Conservation (phyloP, 2,888 invertebrate genomes). For the Auanema freiburgensis region DNA sequence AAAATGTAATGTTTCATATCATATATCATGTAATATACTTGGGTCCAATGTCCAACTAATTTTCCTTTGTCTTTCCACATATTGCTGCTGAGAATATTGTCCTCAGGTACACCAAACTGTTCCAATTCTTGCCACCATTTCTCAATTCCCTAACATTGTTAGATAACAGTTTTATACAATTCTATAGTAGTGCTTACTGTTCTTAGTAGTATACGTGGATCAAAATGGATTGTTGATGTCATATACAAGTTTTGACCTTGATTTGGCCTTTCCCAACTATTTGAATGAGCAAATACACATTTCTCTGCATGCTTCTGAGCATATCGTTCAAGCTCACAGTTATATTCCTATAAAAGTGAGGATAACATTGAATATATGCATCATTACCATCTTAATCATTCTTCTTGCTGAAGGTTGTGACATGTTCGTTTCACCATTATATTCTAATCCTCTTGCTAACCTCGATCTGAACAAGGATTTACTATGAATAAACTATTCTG, state of each 20-base stretch:
- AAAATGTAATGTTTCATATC: not conserved
- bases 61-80: constrained; percentile 41
- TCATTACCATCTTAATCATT: constrained; percentile 39
- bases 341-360: constrained; percentile 30
- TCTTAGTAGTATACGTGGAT: constrained; percentile 33
- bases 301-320: constrained; percentile 43
- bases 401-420: constrained; percentile 32
- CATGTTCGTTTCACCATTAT: constrained; percentile 39
- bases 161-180: not conserved
- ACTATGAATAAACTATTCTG: not conserved
- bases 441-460: constrained; percentile 35
- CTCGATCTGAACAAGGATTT: constrained; percentile 24
- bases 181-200: constrained; percentile 19
- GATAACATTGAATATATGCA: not conserved
- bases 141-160: constrained; percentile 35
- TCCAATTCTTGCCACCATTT: constrained; percentile 48
- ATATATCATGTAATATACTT: constrained; percentile 19
- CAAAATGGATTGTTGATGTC: constrained; percentile 32
- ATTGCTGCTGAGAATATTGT: constrained; percentile 35
- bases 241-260: constrained; percentile 45
- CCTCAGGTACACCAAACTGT: constrained; percentile 38
- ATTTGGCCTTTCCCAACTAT: constrained; percentile 33
- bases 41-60: constrained; percentile 43
- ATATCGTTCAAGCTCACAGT: constrained; percentile 34
- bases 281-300: constrained; percentile 42